Base-by-base conservation (phyloP, 2,888 invertebrate genomes). In the Fissipunctia ypsillon region DNA sequence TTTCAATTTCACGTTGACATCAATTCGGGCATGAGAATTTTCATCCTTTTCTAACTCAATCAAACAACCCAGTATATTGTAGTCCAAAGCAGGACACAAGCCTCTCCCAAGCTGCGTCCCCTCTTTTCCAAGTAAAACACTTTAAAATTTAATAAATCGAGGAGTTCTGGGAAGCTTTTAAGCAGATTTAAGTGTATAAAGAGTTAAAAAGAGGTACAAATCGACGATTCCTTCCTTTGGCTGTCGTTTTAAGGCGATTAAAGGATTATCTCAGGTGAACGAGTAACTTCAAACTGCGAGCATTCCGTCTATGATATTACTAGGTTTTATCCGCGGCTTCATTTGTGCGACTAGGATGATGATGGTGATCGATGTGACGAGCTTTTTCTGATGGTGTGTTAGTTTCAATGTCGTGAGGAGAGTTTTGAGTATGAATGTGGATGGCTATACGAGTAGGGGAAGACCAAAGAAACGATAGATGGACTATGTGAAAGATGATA, bases 201-300 rank as follows among this genome's bases (percentile, higher is more conserved):
- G 60, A 73, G 54, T 54, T 59, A 69, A 60, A 74, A 76, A 68
- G 50, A 35, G 67, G 19, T 43, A 65, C 25, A 52, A 75, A 71
- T 64, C 50, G 61, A 25, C 70, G 35, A 61, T 59, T 66, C 43
- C 35, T 45, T 69, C 63, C 67, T 76, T 65, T 64, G 43, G 31
- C 16, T 14, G 45, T 41, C 66, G 66, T 38, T 79, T 64, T 38
- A 76, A 59, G 43, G 3, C 43, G 79, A 64, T 81, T 76, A 81
- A 19, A n/a, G 59, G 71, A 80, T 80, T 80, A 76, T 76, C 45
- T 65, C 63, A 80, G 45, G 50, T 80, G 80, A 65, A 56, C 22
- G 76, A 59, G 31, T 48, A 48, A 38, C 52, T 79, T 35, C n/a
- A 43, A 54, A 56, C 63, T 59, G 71, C n/a, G 65, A 9, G 22